These are phyloP conservation scores for Urophycis tenuis DNA, from an alignment of 2,797 vertebrate genomes.

Conservation along the genomic window DNA sequence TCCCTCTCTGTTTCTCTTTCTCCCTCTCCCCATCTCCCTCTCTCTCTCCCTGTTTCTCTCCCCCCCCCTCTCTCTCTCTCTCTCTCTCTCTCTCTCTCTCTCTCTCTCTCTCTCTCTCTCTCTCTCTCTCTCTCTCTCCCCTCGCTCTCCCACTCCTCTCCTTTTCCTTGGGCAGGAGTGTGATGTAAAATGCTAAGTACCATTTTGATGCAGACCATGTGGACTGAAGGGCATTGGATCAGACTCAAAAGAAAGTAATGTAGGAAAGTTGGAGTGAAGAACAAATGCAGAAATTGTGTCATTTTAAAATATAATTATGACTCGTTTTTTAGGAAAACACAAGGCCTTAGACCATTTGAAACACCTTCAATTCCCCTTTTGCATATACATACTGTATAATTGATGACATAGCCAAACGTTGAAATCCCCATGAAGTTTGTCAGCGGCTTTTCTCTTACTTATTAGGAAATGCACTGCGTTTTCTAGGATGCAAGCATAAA, in stretches of 20 bases:
- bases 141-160: not conserved
- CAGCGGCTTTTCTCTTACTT: not conserved
- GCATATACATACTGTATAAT: not conserved
- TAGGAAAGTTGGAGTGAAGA: not conserved
- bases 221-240: slow-evolving; percentile 36
- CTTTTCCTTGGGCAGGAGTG: not conserved
- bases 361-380: not conserved
- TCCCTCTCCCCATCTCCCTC: not conserved
- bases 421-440: not conserved
- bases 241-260: slow-evolving; percentile 34
- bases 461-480: not conserved
- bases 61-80: too few relatives aligned
- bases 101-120: not conserved
- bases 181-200: slow-evolving; percentile 26
- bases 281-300: not conserved
- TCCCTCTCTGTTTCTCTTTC: not conserved
- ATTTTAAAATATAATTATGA: not conserved
- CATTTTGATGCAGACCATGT: slow-evolving; percentile 49
- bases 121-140: not conserved
- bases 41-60: too few relatives aligned
- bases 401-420: not conserved
- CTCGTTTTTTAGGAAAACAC: too few relatives aligned
- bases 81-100: not conserved
- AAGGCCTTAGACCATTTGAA: not conserved
- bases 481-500: not conserved